phyloP scores from a whole-genome alignment of 2,888 invertebrate species.

The Ceraclea dissimilis region DNA sequence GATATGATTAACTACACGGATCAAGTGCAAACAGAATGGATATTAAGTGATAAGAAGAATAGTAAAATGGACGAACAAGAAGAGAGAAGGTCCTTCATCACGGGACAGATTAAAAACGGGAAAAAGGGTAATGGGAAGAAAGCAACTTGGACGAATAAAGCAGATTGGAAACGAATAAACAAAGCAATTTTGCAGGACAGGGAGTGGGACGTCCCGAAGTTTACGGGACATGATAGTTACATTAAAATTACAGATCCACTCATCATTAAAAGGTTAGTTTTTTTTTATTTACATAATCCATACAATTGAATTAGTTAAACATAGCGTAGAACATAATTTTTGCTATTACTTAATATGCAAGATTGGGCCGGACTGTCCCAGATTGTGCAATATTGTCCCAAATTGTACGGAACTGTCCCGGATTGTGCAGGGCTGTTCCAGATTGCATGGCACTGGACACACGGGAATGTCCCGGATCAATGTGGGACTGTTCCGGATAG shows the following conservation, averaged over 20 bases:
- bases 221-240: conserved; percentile 77
- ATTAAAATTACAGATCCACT: conserved; percentile 82
- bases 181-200: background rate
- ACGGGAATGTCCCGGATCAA: too few species aligned
- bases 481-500: too few species aligned
- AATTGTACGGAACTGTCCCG: too few species aligned
- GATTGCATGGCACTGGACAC: too few species aligned
- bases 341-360: too few species aligned
- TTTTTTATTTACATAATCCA: too few species aligned
- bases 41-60: conserved; percentile 31
- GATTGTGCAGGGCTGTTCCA: too few species aligned
- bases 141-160: conserved; percentile 7
- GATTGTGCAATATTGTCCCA: too few species aligned
- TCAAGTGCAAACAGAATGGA: conserved; percentile 21
- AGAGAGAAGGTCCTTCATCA: background rate
- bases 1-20: conserved; percentile 25
- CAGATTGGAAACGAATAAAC: conserved; percentile 4
- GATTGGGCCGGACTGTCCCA: too few species aligned
- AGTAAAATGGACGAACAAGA: conserved; percentile 22
- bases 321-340: background rate
- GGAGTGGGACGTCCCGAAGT: conserved; percentile 53
- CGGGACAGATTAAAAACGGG: conserved; percentile 4
- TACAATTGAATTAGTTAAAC: background rate
- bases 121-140: conserved; percentile 3
- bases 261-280: conserved; percentile 67